These are phyloP conservation scores for Melanostoma scalare DNA, from an alignment of 2,888 invertebrate species.

Conservation along the genomic window DNA sequence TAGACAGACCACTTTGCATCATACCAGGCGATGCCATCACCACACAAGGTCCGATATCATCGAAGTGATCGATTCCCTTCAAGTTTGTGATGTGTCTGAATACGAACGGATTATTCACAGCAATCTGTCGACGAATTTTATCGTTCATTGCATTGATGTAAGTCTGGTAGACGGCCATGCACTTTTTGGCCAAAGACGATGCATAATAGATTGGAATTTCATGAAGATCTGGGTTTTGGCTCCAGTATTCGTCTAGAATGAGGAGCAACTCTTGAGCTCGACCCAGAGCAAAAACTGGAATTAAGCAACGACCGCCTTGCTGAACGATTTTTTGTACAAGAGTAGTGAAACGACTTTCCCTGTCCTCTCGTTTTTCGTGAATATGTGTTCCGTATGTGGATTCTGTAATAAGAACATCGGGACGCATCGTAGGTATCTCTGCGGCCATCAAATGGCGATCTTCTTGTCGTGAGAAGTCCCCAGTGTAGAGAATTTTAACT, in stretches of 20 bases:
- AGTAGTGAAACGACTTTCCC: constrained; percentile 96
- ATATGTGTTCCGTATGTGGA: constrained; percentile 99
- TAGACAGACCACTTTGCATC: constrained; percentile 99
- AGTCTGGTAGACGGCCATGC: constrained; percentile 99
- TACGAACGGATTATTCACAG: constrained; percentile 98
- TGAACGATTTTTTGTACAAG: constrained; percentile 97
- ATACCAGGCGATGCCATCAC: constrained; percentile 99
- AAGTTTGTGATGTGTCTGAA: constrained; percentile 98
- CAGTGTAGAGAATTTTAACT: constrained; percentile 97
- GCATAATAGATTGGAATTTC: constrained; percentile 99
- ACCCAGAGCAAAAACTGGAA: constrained; percentile 99
- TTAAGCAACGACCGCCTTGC: constrained; percentile 98
- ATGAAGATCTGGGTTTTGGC: constrained; percentile 90
- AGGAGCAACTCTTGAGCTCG: constrained; percentile 97
- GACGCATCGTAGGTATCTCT: constrained; percentile 97
- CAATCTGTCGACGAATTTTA: constrained; percentile 96
- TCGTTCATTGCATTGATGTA: constrained; percentile 99
- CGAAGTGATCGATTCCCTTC: constrained; percentile 98
- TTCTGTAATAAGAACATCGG: constrained; percentile 98
- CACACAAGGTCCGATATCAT: constrained; percentile 99
- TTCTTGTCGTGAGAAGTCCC: constrained; percentile 99
- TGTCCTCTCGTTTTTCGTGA: constrained; percentile 98
- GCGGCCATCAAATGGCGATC: constrained; percentile 99
- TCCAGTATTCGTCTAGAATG: constrained; percentile 99
- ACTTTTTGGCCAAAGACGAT: constrained; percentile 99